phyloP scores from a whole-genome alignment of 2,797 vertebrate species.

The Falco peregrinus region DNA sequence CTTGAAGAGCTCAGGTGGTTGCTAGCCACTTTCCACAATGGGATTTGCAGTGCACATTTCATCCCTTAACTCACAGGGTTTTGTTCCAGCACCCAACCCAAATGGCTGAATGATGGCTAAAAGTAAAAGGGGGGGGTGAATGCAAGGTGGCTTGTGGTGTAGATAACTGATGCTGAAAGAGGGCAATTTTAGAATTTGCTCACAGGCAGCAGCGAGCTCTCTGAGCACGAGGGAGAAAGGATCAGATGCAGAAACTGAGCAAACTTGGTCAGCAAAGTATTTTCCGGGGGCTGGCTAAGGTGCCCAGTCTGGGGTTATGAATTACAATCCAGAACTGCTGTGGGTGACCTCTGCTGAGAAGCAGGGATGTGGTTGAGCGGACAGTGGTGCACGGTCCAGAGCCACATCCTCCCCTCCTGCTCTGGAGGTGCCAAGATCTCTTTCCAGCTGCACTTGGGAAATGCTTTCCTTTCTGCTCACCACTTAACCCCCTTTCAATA shows the following conservation, averaged over 20 bases:
- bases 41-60: background rate
- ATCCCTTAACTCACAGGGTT: background rate
- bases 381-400: fast-evolving
- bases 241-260: background rate
- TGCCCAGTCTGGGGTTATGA: background rate
- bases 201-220: background rate
- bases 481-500: background rate
- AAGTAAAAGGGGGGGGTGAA: background rate
- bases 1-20: background rate
- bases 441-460: background rate
- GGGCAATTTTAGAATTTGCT: background rate
- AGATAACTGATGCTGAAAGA: background rate
- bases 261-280: background rate
- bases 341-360: background rate
- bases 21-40: background rate
- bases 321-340: background rate
- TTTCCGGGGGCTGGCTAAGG: background rate
- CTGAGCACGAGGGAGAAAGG: background rate
- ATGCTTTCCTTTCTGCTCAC: background rate
- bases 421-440: background rate
- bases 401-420: fast-evolving
- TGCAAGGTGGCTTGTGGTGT: background rate
- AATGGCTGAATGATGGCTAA: background rate
- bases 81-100: background rate
- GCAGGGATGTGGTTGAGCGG: background rate